phyloP scores from a whole-genome alignment of 2,113 vertebrate genomes.

The Tenebrosternarchus preto region DNA sequence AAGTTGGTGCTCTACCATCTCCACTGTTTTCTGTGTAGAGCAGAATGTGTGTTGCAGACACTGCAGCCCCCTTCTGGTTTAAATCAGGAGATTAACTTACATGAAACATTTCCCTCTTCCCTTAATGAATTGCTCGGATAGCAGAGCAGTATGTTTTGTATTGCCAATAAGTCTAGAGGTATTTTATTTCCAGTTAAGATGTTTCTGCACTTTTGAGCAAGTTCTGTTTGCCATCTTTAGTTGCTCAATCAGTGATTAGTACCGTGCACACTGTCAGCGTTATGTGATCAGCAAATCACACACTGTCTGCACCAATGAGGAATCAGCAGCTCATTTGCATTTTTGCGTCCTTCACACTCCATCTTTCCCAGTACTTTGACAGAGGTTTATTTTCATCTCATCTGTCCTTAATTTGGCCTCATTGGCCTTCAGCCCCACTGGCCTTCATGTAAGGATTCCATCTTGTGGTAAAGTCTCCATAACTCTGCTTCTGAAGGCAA shows the following conservation, averaged over 20 bases:
- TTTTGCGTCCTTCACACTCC: neutral
- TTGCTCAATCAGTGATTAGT: neutral
- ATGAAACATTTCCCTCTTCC: constrained; percentile 22
- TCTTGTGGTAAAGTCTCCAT: constrained; percentile 27
- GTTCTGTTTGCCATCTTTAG: neutral
- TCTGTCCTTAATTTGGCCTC: constrained; percentile 7
- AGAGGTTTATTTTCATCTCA: neutral
- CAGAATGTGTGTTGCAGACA: neutral
- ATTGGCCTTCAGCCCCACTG: neutral
- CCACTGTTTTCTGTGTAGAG: constrained; percentile 13
- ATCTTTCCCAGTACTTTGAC: neutral
- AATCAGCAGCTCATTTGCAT: neutral
- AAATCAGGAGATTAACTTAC: constrained; percentile 13
- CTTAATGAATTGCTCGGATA: neutral
- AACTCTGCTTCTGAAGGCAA: constrained; percentile 17
- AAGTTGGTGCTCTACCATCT: neutral
- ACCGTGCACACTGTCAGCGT: too few species aligned
- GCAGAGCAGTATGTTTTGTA: constrained; percentile 3
- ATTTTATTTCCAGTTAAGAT: constrained; percentile 18
- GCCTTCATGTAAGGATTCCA: constrained; percentile 9
- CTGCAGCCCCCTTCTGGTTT: neutral
- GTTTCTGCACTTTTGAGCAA: neutral
- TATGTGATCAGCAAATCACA: too few species aligned
- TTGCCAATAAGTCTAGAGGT: neutral
- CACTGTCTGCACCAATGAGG: neutral